A percentile compares a stretch with the other conserved stretches of the same genome.
These are phyloP conservation scores for Pachliopta kotzebuea DNA, from an alignment of 2,888 invertebrate species.

Conservation along the genomic window DNA sequence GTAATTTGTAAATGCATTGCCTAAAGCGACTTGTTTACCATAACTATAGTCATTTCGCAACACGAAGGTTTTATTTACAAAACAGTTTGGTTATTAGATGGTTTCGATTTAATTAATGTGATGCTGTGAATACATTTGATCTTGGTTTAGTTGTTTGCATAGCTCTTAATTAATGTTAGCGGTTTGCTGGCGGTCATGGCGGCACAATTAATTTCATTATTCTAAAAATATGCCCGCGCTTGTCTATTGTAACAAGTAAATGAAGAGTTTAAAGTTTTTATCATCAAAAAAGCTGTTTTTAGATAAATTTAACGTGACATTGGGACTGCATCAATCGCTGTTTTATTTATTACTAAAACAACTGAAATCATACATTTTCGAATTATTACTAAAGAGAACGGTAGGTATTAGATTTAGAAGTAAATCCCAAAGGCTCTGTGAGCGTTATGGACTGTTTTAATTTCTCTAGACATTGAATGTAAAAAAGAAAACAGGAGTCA, in stretches of 20 bases:
- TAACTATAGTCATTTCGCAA: background rate
- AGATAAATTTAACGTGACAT: too few relatives aligned
- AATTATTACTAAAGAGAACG: too few relatives aligned
- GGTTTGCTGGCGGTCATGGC: conserved; percentile 2
- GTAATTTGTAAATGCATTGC: background rate
- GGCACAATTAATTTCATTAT: conserved; percentile 12
- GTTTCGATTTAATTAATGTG: conserved; percentile 26
- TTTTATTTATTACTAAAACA: too few relatives aligned
- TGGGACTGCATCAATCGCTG: too few relatives aligned
- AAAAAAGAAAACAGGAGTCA: too few relatives aligned
- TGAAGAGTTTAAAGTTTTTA: background rate
- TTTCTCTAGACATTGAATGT: too few relatives aligned
- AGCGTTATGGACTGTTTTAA: too few relatives aligned
- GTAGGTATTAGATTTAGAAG: too few relatives aligned
- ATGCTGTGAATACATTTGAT: conserved; percentile 21
- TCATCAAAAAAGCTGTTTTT: background rate
- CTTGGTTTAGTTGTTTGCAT: conserved; percentile 25
- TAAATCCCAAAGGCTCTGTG: too few relatives aligned
- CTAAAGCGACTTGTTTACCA: too few relatives aligned
- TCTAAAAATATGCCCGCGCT: background rate
- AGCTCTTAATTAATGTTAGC: conserved; percentile 23
- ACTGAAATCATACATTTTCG: too few relatives aligned
- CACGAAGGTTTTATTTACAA: conserved; percentile 22
- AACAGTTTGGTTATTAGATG: conserved; percentile 27
- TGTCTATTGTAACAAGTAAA: conserved; percentile 27